phyloP scores from a whole-genome alignment of 1,140 invertebrate genomes.

The Pogonognathellus flavescens region DNA sequence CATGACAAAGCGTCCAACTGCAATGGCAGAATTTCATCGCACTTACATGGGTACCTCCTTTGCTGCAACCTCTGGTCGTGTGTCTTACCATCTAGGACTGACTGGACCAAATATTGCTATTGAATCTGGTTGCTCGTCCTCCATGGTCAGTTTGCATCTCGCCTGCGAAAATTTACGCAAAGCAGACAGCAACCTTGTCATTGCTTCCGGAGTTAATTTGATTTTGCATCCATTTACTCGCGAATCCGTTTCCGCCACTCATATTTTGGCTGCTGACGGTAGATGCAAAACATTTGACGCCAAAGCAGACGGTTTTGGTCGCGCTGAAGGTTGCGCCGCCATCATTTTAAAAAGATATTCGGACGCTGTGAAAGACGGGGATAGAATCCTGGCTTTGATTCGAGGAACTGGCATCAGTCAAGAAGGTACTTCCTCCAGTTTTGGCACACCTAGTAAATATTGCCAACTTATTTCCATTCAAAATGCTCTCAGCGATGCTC shows the following conservation, averaged over 20 bases:
- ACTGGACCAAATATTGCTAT: slow-evolving; percentile 39
- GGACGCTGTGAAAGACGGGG: slow-evolving; percentile 76
- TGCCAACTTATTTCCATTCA: slow-evolving; percentile 72
- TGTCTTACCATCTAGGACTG: slow-evolving; percentile 39
- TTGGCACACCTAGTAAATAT: slow-evolving; percentile 70
- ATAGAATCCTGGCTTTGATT: slow-evolving; percentile 68
- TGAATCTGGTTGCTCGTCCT: slow-evolving; percentile 39
- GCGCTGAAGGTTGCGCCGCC: slow-evolving; percentile 71
- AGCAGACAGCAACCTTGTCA: slow-evolving; percentile 51
- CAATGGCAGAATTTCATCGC: not conserved
- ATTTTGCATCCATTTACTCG: slow-evolving; percentile 55
- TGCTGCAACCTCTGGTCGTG: slow-evolving; percentile 21
- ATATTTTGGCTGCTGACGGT: slow-evolving; percentile 70
- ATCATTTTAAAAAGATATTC: slow-evolving; percentile 71
- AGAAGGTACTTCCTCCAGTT: slow-evolving; percentile 9
- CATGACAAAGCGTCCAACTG: not conserved
- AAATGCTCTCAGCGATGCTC: slow-evolving; percentile 73
- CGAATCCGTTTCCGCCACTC: not conserved
- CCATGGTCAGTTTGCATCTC: slow-evolving; percentile 39
- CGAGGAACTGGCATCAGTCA: not conserved
- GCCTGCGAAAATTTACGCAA: slow-evolving; percentile 51
- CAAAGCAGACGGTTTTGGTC: slow-evolving; percentile 71
- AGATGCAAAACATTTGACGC: slow-evolving; percentile 77
- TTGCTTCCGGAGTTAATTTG: slow-evolving; percentile 58
- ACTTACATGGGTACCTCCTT: slow-evolving; percentile 35